phyloP scores from a whole-genome alignment of 2,113 vertebrate genomes.

The Plestiodon gilberti region DNA sequence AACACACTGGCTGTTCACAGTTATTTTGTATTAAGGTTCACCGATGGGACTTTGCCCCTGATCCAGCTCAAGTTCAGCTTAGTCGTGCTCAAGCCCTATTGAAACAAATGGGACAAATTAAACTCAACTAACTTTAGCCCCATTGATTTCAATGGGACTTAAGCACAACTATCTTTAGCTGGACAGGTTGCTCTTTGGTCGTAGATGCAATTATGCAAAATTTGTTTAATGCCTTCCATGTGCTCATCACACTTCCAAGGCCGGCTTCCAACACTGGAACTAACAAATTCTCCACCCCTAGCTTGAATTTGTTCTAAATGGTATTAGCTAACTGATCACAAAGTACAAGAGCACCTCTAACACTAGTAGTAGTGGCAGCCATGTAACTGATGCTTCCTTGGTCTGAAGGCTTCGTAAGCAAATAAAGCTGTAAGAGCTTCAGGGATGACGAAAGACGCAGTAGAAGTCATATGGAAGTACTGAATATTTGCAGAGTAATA shows the following conservation, averaged over 20 bases:
- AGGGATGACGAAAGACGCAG: background rate
- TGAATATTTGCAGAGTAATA: background rate
- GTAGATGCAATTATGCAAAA: no score
- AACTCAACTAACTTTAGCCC: background rate
- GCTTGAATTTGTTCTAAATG: background rate
- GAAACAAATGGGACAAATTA: background rate
- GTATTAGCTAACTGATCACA: background rate
- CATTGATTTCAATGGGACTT: background rate
- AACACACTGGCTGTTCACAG: background rate
- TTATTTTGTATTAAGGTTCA: background rate
- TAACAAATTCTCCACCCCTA: background rate
- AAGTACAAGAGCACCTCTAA: background rate
- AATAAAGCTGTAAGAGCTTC: background rate
- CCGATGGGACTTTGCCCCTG: background rate
- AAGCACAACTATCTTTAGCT: background rate
- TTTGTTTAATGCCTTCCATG: background rate
- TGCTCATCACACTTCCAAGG: background rate
- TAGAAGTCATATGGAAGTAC: background rate
- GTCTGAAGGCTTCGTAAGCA: background rate
- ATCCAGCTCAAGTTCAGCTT: background rate
- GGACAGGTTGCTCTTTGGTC: background rate
- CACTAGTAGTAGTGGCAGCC: background rate
- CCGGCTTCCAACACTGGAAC: background rate
- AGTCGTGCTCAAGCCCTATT: background rate
- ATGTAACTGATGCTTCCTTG: background rate